Base-by-base conservation (phyloP, 2,888 invertebrate genomes). In the Heliconius hortense region DNA sequence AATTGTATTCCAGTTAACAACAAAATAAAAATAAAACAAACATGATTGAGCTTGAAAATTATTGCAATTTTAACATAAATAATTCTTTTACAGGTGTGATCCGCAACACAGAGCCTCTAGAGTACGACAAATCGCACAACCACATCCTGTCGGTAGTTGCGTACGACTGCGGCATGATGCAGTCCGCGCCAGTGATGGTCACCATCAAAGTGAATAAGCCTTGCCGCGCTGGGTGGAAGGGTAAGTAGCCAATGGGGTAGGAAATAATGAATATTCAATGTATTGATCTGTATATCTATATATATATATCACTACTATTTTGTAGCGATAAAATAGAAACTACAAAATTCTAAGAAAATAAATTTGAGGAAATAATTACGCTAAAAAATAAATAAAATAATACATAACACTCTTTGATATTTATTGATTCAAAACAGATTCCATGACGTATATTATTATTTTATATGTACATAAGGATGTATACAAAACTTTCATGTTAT, bases 91-190 rank as follows among this genome's bases (percentile, higher is more conserved):
- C 87, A 95, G 95, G 96, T 73, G 96, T 97, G n/a, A 97, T 99
- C 81, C 96, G 97, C 81, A 99, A 99, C 93, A 99, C 98, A 0
- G 98, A 98, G 85, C 97, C 98, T 0, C 94, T 99, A 86, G 98
- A 98, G 84, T 98, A 98, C 91, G 98, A 98, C 88, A 95, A 97
- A 78, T 97, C 97, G 11, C 98, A 98, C 94, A 99, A 98, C 90
- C 98, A 99, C 94, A 99, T 99, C 82, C 94, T 99, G 71, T 98
- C 98, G 53, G 98, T 99, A 78, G 98, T 99, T 78, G 99, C 99
- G 2, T 98, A 98, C 88, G 99, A 99, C 92, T 99, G 99, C 90
- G 99, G 98, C 68, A 98, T 98, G 97, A 97, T 97, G 88, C 96
- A 97, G 88, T 98, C 98, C 0, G 95, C 97, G 63, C 98, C 99